Base-by-base conservation (phyloP, 2,797 vertebrate genomes). In the Orestias chungarensis region DNA sequence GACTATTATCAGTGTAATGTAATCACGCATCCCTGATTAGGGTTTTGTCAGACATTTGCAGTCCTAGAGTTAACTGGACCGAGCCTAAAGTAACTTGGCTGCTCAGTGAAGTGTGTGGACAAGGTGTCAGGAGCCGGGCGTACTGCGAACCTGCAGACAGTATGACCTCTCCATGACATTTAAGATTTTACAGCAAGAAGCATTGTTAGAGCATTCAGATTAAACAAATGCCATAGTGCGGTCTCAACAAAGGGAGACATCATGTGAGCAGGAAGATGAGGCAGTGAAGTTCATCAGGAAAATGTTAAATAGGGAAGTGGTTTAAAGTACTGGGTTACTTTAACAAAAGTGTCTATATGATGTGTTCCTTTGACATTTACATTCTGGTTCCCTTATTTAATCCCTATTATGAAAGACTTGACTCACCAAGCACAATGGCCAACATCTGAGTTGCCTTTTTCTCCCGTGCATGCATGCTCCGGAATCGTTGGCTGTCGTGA, bases 391-490 rank as follows among this genome's bases (percentile, higher is more conserved):
- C 25, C 59, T 79, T 54, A 43, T 50, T 46, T 75, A 64, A 59
- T 66, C 35, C 29, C 9, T 25, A 38, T 76, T 71, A 35, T 52
- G 27, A 52, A 12, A 72, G 44, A 12, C 27, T 75, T 78, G n/a
- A 94, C 96, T 97, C 88, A 98, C 97, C 96, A 6, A 99, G 94
- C 71, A 99, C 97, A 40, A 99, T 96, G 77, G 93, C 95, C 74
- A 99, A 81, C 97, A 97, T 99, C 93, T 98, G 96, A 0, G 97
- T 98, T 76, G 96, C 97, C 77, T 97, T 98, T 85, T 96, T 97
- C 88, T 99, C 97, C 73, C 96, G 91, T 2, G 96, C 93, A 64
- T 97, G 97, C 91, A 96, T 92, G 86, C 86, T 93, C 33, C 96
- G 93, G 75, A 95, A 95, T 65, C 92, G 88, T 7, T 66, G 5